Evolutionary conservation across 2,113 vertebrate species (phyloP).

Genomic region (Alectura lathami): DNA sequence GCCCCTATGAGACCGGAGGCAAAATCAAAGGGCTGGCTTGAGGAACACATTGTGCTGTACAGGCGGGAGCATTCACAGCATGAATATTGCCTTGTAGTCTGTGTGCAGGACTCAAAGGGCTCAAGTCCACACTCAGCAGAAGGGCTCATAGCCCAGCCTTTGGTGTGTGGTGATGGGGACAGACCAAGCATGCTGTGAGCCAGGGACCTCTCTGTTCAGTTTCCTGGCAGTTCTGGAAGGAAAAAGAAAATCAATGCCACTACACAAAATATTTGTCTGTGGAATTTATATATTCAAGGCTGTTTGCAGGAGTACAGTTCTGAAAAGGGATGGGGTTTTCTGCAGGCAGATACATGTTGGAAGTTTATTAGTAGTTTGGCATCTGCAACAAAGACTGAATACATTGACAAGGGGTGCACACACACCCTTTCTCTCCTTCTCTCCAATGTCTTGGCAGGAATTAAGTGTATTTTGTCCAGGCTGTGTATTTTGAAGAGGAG

Average conservation of each 20-base stretch:
- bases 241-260: slow-evolving; percentile 17
- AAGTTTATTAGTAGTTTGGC: neutral
- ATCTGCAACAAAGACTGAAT: neutral
- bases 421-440: neutral
- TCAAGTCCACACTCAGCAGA: slow-evolving; percentile 16
- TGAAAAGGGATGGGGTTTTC: neutral
- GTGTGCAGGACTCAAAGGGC: slow-evolving; percentile 20
- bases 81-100: slow-evolving; percentile 54
- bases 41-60: neutral
- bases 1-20: slow-evolving; percentile 58
- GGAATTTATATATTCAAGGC: slow-evolving; percentile 40
- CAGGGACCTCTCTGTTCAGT: slow-evolving; percentile 41
- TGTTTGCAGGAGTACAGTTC: neutral
- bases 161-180: slow-evolving; percentile 29
- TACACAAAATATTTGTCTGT: slow-evolving; percentile 10
- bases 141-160: neutral
- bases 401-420: neutral
- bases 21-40: slow-evolving; percentile 53
- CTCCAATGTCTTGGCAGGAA: neutral
- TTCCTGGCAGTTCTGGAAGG: slow-evolving; percentile 58
- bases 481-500: neutral
- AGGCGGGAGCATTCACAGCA: slow-evolving; percentile 55
- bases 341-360: neutral
- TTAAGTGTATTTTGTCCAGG: neutral
- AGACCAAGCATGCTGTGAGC: slow-evolving; percentile 11